Conservation (phyloP, 2,113 vertebrate species). For the Tragulus kanchil region DNA sequence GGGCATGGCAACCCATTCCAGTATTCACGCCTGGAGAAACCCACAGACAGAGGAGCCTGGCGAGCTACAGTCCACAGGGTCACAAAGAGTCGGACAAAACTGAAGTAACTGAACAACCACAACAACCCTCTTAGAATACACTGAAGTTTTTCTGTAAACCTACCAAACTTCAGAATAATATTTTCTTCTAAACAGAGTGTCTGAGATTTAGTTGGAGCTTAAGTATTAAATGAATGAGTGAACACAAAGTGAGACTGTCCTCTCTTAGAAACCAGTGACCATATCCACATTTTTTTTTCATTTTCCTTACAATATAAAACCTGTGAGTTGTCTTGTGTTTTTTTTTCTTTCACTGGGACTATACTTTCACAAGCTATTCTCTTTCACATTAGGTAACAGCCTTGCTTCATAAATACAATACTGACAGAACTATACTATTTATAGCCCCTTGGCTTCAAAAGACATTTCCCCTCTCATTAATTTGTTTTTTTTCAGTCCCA, state of each 20-base stretch:
- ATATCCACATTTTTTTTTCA: constrained; percentile 31
- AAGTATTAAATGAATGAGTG: background rate
- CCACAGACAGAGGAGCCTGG: background rate
- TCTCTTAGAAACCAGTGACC: constrained; percentile 30
- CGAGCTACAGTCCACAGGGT: background rate
- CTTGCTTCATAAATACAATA: constrained; percentile 53
- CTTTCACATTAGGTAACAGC: constrained; percentile 4
- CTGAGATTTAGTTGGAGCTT: background rate
- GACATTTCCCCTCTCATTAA: constrained; percentile 44
- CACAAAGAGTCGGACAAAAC: background rate
- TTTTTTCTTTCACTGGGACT: constrained; percentile 7
- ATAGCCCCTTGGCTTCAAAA: constrained; percentile 63
- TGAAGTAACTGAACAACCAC: background rate
- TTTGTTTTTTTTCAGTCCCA: constrained; percentile 33
- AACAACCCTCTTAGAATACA: background rate
- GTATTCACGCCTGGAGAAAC: background rate
- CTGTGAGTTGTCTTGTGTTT: background rate
- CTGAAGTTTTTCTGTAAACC: background rate
- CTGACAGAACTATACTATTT: constrained; percentile 49
- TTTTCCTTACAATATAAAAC: constrained; percentile 61
- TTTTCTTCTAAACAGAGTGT: constrained; percentile 7
- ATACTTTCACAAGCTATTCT: constrained; percentile 27
- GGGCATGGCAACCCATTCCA: background rate
- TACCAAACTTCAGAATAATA: constrained; percentile 26
- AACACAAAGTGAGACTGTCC: background rate